These are phyloP conservation scores for Cryptosula pallasiana DNA, from an alignment of 2,888 invertebrate species.

Conservation along the genomic window DNA sequence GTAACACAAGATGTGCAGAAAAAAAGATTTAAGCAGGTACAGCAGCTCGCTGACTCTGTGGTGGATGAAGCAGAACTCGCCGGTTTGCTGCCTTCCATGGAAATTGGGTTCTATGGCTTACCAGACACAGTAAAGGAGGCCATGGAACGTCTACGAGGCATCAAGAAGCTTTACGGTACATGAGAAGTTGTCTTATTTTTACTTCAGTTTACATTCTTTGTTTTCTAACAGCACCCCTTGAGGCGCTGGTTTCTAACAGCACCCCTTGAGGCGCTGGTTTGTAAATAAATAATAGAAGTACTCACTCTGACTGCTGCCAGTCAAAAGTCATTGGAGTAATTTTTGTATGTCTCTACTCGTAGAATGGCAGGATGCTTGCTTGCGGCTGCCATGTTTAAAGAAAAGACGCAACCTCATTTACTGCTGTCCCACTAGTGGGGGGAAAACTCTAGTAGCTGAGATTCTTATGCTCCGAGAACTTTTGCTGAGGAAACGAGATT, in stretches of 20 bases:
- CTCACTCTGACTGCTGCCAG: no score
- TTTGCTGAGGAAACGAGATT: conserved; percentile 73
- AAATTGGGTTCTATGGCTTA: conserved; percentile 69
- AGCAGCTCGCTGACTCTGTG: conserved; percentile 6
- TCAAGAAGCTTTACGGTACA: conserved; percentile 74
- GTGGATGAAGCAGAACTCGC: neutral
- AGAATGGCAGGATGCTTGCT: conserved; percentile 94
- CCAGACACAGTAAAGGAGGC: conserved; percentile 67
- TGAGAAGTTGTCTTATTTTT: conserved; percentile 31
- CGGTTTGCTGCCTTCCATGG: conserved; percentile 20
- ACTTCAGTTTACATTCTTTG: no score
- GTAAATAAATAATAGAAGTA: no score
- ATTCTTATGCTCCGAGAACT: conserved; percentile 83
- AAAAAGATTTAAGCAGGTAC: neutral
- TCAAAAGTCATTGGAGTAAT: no score
- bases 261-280: no score
- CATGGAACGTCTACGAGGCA: conserved; percentile 71
- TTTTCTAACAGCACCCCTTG: no score
- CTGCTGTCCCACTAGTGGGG: conserved; percentile 91
- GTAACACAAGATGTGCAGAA: conserved; percentile 17
- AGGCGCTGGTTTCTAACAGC: no score
- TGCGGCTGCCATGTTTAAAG: conserved; percentile 69
- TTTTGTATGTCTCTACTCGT: no score
- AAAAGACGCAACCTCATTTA: conserved; percentile 78
- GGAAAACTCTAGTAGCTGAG: conserved; percentile 94